Percentiles rank a stretch among this genome's conserved stretches.
phyloP scores from a whole-genome alignment of 2,888 invertebrate species.

The Scelioninae gen. 2 region DNA sequence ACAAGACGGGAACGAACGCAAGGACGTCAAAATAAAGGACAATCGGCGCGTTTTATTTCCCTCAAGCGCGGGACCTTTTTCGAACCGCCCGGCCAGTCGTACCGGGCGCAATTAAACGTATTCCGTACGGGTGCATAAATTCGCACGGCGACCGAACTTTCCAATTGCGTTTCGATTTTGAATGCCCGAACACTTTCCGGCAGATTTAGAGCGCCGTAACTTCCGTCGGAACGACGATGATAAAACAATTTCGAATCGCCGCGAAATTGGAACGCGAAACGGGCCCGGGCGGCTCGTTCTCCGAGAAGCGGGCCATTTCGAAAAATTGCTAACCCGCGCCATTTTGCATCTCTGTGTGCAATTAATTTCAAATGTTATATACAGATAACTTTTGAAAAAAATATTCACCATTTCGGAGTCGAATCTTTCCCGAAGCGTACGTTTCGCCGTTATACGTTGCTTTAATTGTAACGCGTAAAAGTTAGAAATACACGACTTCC shows the following conservation, averaged over 20 bases:
- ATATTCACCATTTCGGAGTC: no score
- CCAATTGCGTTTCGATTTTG: slow-evolving; percentile 18
- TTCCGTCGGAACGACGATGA: slow-evolving; percentile 23
- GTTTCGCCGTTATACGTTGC: slow-evolving; percentile 9
- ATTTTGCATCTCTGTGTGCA: no score
- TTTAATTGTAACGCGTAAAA: slow-evolving; percentile 42
- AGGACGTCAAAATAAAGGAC: no score
- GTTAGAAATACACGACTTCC: slow-evolving; percentile 28
- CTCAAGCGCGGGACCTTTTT: no score
- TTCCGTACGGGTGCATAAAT: slow-evolving; percentile 29
- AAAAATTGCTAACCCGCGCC: no score
- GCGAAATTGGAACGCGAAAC: slow-evolving; percentile 24
- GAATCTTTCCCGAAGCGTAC: no score
- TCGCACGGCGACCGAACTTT: slow-evolving; percentile 21
- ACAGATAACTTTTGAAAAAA: no score
- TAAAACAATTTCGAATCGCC: slow-evolving; percentile 29
- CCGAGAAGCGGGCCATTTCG: no score
- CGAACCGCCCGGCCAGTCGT: no score
- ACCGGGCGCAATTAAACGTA: not conserved
- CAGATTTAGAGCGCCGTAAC: slow-evolving; percentile 35
- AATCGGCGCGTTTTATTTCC: no score
- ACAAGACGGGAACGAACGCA: not conserved
- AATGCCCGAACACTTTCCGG: slow-evolving; percentile 30
- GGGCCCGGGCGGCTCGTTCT: no score
- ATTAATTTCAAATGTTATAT: no score